These are phyloP conservation scores for Gadus macrocephalus DNA, from an alignment of 2,113 vertebrate species.

Conservation along the genomic window DNA sequence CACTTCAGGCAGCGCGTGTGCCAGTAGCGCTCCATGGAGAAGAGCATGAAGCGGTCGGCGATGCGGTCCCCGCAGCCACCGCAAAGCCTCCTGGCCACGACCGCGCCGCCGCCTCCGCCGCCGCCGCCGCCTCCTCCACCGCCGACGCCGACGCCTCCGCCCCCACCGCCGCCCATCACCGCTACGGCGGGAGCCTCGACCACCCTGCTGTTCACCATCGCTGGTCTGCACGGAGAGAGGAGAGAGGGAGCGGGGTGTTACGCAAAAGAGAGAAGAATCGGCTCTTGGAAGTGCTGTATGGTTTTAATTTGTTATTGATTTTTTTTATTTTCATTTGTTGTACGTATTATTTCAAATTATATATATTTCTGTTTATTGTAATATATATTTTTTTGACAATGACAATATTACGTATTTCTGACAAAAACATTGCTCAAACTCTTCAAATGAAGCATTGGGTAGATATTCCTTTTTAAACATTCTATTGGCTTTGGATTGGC, in stretches of 20 bases:
- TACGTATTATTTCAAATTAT: too few species aligned
- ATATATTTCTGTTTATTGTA: too few species aligned
- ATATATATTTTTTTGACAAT: too few species aligned
- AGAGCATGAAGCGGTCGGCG: constrained; percentile 76
- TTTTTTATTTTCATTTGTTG: too few species aligned
- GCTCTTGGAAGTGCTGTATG: too few species aligned
- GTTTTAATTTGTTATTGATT: neutral
- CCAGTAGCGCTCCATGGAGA: constrained; percentile 81
- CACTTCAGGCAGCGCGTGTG: constrained; percentile 79
- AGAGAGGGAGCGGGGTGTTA: neutral
- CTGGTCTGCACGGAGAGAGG: constrained; percentile 34
- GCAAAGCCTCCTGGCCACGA: constrained; percentile 58
- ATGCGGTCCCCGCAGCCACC: constrained; percentile 76
- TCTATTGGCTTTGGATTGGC: too few species aligned
- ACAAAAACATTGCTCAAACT: too few species aligned
- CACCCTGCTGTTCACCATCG: constrained; percentile 75
- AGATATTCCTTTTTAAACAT: too few species aligned
- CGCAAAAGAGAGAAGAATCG: neutral
- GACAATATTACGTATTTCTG: too few species aligned
- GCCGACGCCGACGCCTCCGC: neutral
- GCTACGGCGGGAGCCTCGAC: constrained; percentile 65
- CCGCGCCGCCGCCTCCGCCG: neutral
- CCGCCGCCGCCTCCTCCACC: too few species aligned
- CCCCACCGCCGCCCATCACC: constrained; percentile 56
- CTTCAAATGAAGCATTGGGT: too few species aligned